phyloP scores from a whole-genome alignment of 2,797 vertebrate genomes.

The Alca torda region DNA sequence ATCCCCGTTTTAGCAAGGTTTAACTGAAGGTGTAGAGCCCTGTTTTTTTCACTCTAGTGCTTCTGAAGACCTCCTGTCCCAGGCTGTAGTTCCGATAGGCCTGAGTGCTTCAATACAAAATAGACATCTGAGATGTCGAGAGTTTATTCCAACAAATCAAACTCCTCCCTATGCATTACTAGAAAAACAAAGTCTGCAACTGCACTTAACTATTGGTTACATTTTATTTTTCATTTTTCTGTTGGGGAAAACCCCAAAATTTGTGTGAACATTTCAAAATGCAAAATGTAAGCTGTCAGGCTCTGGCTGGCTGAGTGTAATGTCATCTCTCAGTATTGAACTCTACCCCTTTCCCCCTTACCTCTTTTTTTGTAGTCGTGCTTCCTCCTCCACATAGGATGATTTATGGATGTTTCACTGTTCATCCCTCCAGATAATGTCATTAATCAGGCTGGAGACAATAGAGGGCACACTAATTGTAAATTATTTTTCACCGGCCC shows the following conservation, averaged over 20 bases:
- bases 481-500: not conserved
- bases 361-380: not conserved
- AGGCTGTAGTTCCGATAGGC: not conserved
- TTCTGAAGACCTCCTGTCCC: not conserved
- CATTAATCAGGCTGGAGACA: conserved; percentile 4
- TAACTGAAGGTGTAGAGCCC: not conserved
- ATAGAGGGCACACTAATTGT: not conserved
- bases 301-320: not conserved
- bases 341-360: not conserved
- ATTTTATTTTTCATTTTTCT: not conserved
- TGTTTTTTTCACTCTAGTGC: not conserved
- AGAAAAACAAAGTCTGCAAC: not conserved
- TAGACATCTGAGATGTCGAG: not conserved
- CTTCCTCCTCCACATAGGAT: not conserved
- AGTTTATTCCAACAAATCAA: not conserved
- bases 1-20: not conserved
- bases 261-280: not conserved
- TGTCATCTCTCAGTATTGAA: not conserved
- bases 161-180: not conserved
- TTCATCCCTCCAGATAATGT: not conserved
- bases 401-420: conserved; percentile 33
- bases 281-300: not conserved
- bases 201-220: not conserved
- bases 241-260: not conserved
- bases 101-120: not conserved